phyloP scores from a whole-genome alignment of 1,140 invertebrate species.

The Diorhabda carinulata region DNA sequence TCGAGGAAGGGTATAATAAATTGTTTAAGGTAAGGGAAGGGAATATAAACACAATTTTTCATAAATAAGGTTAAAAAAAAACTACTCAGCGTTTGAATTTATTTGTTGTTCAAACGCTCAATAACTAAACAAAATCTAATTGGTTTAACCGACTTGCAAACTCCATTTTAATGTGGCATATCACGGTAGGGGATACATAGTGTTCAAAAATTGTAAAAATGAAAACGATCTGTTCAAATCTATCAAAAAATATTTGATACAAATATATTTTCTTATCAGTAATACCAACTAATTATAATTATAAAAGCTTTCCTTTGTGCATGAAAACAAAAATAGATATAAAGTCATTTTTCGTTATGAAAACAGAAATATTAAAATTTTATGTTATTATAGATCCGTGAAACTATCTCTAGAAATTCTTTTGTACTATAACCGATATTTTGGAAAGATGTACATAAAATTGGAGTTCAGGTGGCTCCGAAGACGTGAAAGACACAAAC shows the following conservation, averaged over 20 bases:
- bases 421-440: too few relatives aligned
- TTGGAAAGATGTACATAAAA: too few relatives aligned
- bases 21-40: not conserved
- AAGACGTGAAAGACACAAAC: too few relatives aligned
- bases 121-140: conserved; percentile 26
- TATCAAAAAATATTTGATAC: too few relatives aligned
- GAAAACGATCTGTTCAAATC: too few relatives aligned
- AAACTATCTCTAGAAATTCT: too few relatives aligned
- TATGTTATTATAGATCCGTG: too few relatives aligned
- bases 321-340: too few relatives aligned
- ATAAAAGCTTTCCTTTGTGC: too few relatives aligned
- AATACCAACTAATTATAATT: not conserved
- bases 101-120: conserved; percentile 7
- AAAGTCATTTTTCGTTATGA: too few relatives aligned
- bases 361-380: too few relatives aligned
- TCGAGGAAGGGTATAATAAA: conserved; percentile 9
- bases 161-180: conserved; percentile 37
- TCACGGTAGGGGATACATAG: conserved; percentile 29
- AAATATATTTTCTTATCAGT: not conserved
- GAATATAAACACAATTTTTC: conserved; percentile 7
- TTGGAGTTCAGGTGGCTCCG: too few relatives aligned
- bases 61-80: not conserved
- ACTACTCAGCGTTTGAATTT: conserved; percentile 5
- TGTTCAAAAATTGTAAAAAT: not conserved
- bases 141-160: conserved; percentile 35